Base-by-base conservation (phyloP, 2,797 vertebrate genomes). In the Danio choprae region DNA sequence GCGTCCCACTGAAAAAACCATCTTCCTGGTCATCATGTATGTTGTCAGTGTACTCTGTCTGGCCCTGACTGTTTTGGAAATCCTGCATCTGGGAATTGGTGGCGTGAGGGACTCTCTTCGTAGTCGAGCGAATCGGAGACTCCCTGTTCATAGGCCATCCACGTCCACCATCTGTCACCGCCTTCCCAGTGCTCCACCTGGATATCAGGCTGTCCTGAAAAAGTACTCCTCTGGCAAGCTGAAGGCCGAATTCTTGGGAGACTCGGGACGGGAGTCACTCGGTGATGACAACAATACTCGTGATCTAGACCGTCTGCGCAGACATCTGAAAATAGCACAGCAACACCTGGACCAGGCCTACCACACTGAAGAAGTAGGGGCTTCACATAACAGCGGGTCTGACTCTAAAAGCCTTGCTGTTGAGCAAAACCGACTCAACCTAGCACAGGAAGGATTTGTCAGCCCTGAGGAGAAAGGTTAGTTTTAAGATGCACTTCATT, bases 1-100 rank as follows among this genome's bases (percentile, higher is more conserved):
- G 1, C 86, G 96, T 0, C 96, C 95, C 79, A 97, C 95, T 0
- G 96, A 97, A 91, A 97, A 97, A 88, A 96, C 95, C 13, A 95
- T 97, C 87, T 97, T 97, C 87, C 91, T 97, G 62, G 86, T 95
- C 63, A 87, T 96, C 83, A 97, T 97, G 96, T 97, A 97, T 0
- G 93, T 94, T 0, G 95, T 96, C 77, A 96, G 95, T 0, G 89
- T 92, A 48, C 93, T 97, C 84, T 97, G 96, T 87, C 91, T 97
- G 77, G 77, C 95, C 70, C 93, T 97, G 84, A 96, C 94, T 56
- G 0, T 94, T 71, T 90, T 95, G 0, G 96, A 97, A 86, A 94
- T 97, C 6, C 5, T 95, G 70, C 96, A 97, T 29, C 81, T 97
- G 2, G 95, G 95, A 0, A 43, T 95, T 0, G 92, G 96, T 0